phyloP scores from a whole-genome alignment of 2,113 vertebrate genomes.

The Ranitomeya imitator region DNA sequence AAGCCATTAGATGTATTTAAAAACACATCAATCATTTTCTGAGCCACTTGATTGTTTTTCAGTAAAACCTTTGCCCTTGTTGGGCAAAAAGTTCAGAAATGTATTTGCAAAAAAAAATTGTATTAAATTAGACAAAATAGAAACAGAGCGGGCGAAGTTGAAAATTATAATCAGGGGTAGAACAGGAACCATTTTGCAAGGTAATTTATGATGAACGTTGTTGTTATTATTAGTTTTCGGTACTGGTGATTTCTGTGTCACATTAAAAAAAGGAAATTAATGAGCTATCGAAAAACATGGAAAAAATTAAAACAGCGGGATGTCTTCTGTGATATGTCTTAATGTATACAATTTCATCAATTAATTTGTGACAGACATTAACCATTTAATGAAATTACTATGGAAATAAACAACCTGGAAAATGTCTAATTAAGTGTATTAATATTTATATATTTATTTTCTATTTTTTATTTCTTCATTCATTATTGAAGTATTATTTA shows the following conservation, averaged over 20 bases:
- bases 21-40: conserved; percentile 58
- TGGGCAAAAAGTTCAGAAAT: conserved; percentile 33
- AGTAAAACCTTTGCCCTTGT: conserved; percentile 47
- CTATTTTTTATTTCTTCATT: background rate
- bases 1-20: conserved; percentile 56
- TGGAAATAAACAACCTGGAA: background rate
- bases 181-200: background rate
- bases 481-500: background rate
- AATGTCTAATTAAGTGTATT: background rate
- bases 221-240: conserved; percentile 29
- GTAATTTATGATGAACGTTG: conserved; percentile 17
- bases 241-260: conserved; percentile 6
- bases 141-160: background rate
- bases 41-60: conserved; percentile 43
- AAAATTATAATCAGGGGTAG: conserved; percentile 23
- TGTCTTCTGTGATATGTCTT: background rate
- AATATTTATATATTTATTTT: background rate
- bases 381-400: background rate
- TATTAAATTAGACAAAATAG: conserved; percentile 29
- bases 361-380: conserved; percentile 4
- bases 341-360: conserved; percentile 38
- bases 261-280: conserved; percentile 36
- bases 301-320: background rate
- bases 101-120: conserved; percentile 34
- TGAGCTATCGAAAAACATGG: conserved; percentile 11